Evolutionary conservation across 2,797 vertebrate genomes (phyloP), one percentile per base, ranked within the genome.

Genomic region (Aulostomus chinensis): DNA sequence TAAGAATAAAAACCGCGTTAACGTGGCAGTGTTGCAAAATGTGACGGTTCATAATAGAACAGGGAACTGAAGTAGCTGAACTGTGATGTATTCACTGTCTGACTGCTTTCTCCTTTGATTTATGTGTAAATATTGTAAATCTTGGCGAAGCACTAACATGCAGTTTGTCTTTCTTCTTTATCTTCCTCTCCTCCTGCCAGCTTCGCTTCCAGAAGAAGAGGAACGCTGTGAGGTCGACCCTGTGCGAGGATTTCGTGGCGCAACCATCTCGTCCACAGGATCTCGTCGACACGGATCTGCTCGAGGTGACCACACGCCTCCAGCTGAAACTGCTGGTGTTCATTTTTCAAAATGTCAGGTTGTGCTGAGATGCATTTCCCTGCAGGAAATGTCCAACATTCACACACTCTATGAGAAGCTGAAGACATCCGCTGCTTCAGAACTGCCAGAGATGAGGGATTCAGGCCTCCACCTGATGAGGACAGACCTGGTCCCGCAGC

Each of bases 321-420:
- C 1, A 7, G 3, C 24, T 25, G 9, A 8, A 2, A 9, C 3
- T 6, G 24, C 3, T 2, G 24, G 9, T 25, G 24, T 25, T 6
- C 3, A 3, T 5, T 12, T n/a, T 17, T 6, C 1, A 22, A 6
- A 8, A 7, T 10, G 2, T n/a, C 7, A 11, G 13, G 6, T 7
- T 8, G 5, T 7, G 18, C 14, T 13, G 1, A 29, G 11, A 7
- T 21, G 1, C 12, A 14, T 47, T n/a, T 20, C 41, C 2, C 15
- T 22, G 22, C 68, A 99, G 97, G 97, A 99, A 68, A 49, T 98
- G 41, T 73, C 91, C 51, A 96, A 98, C 65, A 64, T 98, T 69
- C 92, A 98, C 0, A 74, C 93, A 0, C 90, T 94, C 72, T 99
- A 99, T 30, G 86, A 91, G 43, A 91, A 89, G 61, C 84, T 95